Evolutionary conservation across 2,888 invertebrate genomes (phyloP), one percentile per base, ranked within the genome.

Genomic region (Stenodera caucasica): DNA sequence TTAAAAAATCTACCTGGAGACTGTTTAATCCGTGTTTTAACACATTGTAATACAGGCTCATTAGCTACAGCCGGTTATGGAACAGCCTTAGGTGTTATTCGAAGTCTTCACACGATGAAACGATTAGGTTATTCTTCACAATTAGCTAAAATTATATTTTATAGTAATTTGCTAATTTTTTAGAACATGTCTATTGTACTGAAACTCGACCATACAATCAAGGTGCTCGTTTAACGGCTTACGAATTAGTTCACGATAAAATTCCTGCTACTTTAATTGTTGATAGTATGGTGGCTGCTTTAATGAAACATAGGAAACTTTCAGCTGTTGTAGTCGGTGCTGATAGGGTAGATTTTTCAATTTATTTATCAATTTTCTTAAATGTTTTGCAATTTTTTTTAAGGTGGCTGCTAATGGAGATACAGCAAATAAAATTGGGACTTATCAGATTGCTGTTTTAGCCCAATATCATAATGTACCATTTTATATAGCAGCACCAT

Each of bases 171-270:
- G 7, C 18, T 53, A 18, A 33, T 49, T 49, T 57, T 32, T 82
- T 85, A 89, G 92, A 93, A 70, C 92, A 91, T 75, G 95, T 92
- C 2, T 98, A 92, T 81, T 98, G 94, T 78, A 96, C 98, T 2
- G 99, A 99, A 82, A 99, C 99, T 0, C 86, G 99, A 66, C 99
- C 99, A 0, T 99, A 98, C 81, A 97, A 97, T 80, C 99, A 99
- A 81, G 97, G 97, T 2, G 91, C 97, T 0, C 86, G 99, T 63
- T 83, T 99, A 49, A 99, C 98, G 0, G 97, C 98, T 0, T 98
- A 92, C 73, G 99, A 99, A 83, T 81, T 98, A 70, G 91, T 95
- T 2, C 90, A 94, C 71, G 96, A 96, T 73, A 90, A 91, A 78
- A 92, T 98, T 70, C 96, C 97, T 3, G 88, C 93, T 26, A 96